Base-by-base conservation (phyloP, 2,888 invertebrate genomes). In the Tenthredo notha region DNA sequence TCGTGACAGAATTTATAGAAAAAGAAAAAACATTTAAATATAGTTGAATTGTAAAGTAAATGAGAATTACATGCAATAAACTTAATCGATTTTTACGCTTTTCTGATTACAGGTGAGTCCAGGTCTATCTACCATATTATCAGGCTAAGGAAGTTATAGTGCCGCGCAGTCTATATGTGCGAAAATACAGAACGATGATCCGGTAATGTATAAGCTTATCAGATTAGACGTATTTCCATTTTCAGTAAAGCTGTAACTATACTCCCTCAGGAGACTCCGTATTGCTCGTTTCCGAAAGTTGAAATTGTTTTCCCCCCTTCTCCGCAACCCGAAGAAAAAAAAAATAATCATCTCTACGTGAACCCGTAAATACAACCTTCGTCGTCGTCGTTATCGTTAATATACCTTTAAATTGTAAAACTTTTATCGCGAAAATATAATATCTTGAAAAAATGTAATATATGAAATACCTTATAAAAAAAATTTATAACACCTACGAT, bases 81-180 rank as follows among this genome's bases (percentile, higher is more conserved):
- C 33, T 54, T 15, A 61, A 37, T n/a, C 54, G 21, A n/a, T 58
- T 40, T 80, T 80, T 25, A 29, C 12, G 21, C 12, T 61, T 80
- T 80, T 80, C 80, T 80, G 80, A 80, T 80, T 80, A 61, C 80
- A 80, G 80, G 80, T 80, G 80, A 80, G 80, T 80, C n/a, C 18
- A 77, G 43, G n/a, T 54, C 40, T 9, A 15, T 58, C 37, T 61
- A 61, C 37, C 37, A 61, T 40, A 43, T 29, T 18, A 72, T 18
- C 40, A 37, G 37, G 9, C 37, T n/a, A 18, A 40, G 5, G 10
- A 40, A 43, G 4, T 6, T 12, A 29, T 29, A 33, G 15, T 33
- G 21, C 40, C 4, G 61, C 10, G n/a, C 18, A n/a, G 40, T 80
- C 61, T 33, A n/a, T 54, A n/a, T 29, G n/a, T 29, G n/a, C 15